Evolutionary conservation across 2,888 invertebrate genomes (phyloP), one percentile per base, ranked within the genome.

Genomic region (Rhamnusium bicolor): DNA sequence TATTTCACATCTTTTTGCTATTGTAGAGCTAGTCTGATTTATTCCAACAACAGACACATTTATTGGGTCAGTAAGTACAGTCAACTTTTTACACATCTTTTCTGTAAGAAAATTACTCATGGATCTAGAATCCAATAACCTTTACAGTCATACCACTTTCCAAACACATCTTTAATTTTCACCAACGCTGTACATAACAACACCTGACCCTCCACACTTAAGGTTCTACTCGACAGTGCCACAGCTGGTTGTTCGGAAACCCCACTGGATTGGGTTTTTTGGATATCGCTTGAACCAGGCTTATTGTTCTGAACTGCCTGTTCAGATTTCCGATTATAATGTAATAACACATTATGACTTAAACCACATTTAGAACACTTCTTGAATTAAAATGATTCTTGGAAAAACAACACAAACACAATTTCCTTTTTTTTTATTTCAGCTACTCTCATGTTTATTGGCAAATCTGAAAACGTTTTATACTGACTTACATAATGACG

Each of bases 171-270:
- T 10, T 58, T 7, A 12, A 65, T 29, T 12, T 65, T 29, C 1
- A 71, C 49, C 21, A 49, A 14, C 16, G 70, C 63, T 12, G 65
- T 71, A 21, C 65, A 71, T 16, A 71, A 29, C 12, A 65, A 49
- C 3, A 65, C 71, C 12, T 71, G 47, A 14, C 7, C 16, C 2
- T 7, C 2, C 16, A 7, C 16, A 16, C 6, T 49, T n/a, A n/a
- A n/a, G n/a, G n/a, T n/a, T 6, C 10, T 14, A n/a, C 12, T 2
- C 1, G 1, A 40, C 6, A 8, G 53, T 14, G 6, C 16, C 2
- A 14, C 16, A 2, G 16, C 7, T 18, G 1, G 1, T 18, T 51
- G 19, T 18, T 8, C 16, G 21, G 18, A 21, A 21, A 6, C 19
- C 1, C 1, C 4, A 10, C 8, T 21, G 0, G 21, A 4, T 21